Conservation (phyloP, 2,797 vertebrate genomes). For the Dromococcyx pavoninus region DNA sequence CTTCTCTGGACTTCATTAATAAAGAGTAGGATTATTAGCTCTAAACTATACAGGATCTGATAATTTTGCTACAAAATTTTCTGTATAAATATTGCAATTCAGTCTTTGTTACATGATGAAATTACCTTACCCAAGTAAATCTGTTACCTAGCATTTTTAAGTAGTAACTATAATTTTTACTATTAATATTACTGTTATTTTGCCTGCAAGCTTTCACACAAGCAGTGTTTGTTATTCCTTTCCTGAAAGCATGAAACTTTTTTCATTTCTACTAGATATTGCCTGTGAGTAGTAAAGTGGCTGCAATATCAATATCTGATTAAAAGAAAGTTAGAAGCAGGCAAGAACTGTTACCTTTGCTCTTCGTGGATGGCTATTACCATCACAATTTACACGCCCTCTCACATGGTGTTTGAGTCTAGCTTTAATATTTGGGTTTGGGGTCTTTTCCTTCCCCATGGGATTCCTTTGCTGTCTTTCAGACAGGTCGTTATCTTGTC, state of each 20-base stretch:
- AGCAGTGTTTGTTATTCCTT: neutral
- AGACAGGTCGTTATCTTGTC: too few relatives aligned
- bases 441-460: too few relatives aligned
- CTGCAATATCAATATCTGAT: neutral
- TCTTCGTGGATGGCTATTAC: neutral
- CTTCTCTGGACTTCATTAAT: neutral
- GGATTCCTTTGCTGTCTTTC: too few relatives aligned
- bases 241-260: neutral
- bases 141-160: neutral
- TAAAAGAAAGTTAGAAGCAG: neutral
- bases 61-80: neutral
- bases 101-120: neutral
- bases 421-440: too few relatives aligned
- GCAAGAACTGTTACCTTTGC: neutral
- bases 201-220: neutral
- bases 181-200: neutral
- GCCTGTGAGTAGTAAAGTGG: neutral
- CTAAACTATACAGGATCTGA: neutral
- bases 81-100: neutral
- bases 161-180: neutral
- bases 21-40: neutral
- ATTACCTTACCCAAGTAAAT: neutral
- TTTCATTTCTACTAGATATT: neutral
- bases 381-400: neutral
- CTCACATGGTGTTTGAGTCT: too few relatives aligned